Evolutionary conservation across 2,113 vertebrate species (phyloP).

Genomic region (Drymodes brunneopygia): DNA sequence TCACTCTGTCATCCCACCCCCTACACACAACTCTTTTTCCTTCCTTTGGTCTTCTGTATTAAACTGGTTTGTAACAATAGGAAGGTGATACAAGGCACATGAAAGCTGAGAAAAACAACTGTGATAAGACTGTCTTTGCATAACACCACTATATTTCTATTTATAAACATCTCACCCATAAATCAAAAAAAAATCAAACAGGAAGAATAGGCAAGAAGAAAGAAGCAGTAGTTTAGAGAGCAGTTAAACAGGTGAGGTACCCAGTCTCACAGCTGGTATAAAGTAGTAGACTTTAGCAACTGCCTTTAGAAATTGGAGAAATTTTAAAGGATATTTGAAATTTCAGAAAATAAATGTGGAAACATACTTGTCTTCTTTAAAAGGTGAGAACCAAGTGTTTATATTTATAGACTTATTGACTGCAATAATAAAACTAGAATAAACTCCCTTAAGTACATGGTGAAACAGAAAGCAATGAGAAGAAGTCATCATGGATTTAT

Average conservation of each 20-base stretch:
- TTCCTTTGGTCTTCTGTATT: background rate
- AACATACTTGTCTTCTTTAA: background rate
- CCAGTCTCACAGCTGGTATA: background rate
- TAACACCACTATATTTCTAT: background rate
- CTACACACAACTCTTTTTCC: background rate
- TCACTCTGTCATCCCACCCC: background rate
- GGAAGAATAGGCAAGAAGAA: background rate
- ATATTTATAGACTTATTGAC: background rate
- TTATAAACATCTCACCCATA: background rate
- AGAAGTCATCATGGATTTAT: background rate
- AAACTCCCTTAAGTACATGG: background rate
- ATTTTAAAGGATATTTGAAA: background rate
- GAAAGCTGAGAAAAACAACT: background rate
- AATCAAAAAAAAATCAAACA: background rate
- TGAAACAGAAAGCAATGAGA: background rate
- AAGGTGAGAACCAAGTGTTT: background rate
- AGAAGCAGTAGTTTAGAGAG: background rate
- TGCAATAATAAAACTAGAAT: background rate
- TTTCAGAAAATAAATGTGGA: background rate
- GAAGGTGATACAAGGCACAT: background rate
- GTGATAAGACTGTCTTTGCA: background rate
- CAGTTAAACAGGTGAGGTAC: background rate
- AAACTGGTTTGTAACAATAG: accelerated
- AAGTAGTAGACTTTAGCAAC: background rate
- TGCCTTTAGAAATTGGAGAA: background rate